A percentile compares a stretch with the other conserved stretches of the same genome.
Conservation (phyloP, 2,797 vertebrate species). For the Sebastes dallii region DNA sequence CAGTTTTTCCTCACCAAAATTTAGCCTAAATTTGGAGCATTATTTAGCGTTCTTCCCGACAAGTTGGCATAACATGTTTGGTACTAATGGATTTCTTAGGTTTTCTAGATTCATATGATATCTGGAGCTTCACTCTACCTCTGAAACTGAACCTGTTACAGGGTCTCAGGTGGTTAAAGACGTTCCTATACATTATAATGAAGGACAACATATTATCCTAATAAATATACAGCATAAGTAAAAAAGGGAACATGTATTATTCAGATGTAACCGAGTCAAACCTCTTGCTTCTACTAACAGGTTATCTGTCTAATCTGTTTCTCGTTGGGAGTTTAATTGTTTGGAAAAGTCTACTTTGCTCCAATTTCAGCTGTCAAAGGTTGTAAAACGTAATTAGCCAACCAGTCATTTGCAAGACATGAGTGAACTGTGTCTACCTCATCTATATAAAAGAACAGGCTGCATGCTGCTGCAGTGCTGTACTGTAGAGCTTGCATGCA, state of each 20-base stretch:
- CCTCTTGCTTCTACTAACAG: not conserved
- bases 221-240: not conserved
- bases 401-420: not conserved
- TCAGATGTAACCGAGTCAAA: not conserved
- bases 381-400: conserved; percentile 21
- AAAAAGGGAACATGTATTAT: not conserved
- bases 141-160: too few species aligned
- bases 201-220: not conserved
- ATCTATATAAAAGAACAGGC: not conserved
- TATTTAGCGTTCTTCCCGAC: too few species aligned
- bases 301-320: not conserved
- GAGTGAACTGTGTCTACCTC: not conserved
- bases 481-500: not conserved
- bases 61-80: too few species aligned
- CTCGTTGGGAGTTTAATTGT: not conserved
- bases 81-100: too few species aligned
- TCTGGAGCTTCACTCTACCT: too few species aligned
- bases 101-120: too few species aligned
- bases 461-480: not conserved
- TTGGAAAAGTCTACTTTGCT: conserved; percentile 18
- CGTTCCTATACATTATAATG: not conserved
- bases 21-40: too few species aligned
- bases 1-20: too few species aligned
- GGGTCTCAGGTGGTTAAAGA: not conserved
- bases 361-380: conserved; percentile 8